A percentile compares a stretch with the other conserved stretches of the same genome.
Conservation (phyloP, 2,888 invertebrate species). For the Ommatoiulus sabulosus region DNA sequence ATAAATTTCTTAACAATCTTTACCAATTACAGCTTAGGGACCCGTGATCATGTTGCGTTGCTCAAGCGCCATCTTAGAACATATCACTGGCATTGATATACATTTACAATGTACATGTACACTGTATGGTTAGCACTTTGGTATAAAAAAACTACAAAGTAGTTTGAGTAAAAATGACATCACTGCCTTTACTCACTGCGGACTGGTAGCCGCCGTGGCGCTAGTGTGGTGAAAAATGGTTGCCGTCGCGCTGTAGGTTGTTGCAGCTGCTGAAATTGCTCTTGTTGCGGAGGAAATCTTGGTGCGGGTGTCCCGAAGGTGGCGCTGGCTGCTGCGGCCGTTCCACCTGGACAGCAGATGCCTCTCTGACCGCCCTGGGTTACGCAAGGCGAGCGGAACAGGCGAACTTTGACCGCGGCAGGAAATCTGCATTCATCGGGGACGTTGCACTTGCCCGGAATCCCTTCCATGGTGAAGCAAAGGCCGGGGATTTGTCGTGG, state of each 20-base stretch:
- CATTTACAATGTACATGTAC: not conserved
- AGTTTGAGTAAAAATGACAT: not conserved
- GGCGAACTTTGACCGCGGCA: slow-evolving; percentile 56
- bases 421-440: slow-evolving; percentile 57
- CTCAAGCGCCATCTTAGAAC: not conserved
- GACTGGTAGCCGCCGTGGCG: not conserved
- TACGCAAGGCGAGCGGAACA: slow-evolving; percentile 56
- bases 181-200: slow-evolving; percentile 11
- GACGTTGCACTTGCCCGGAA: slow-evolving; percentile 55
- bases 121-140: not conserved
- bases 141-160: not conserved
- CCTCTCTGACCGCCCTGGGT: slow-evolving; percentile 50
- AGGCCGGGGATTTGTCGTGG: slow-evolving; percentile 49
- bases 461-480: slow-evolving; percentile 57
- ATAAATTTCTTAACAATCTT: not conserved
- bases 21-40: no score
- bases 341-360: slow-evolving; percentile 55
- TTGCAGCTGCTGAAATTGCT: slow-evolving; percentile 51
- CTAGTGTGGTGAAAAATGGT: not conserved
- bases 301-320: not conserved
- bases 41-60: not conserved
- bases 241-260: not conserved
- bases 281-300: slow-evolving; percentile 50
- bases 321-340: slow-evolving; percentile 54
- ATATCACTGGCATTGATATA: not conserved